phyloP scores from a whole-genome alignment of 2,113 vertebrate genomes.

The Oceanites oceanicus region DNA sequence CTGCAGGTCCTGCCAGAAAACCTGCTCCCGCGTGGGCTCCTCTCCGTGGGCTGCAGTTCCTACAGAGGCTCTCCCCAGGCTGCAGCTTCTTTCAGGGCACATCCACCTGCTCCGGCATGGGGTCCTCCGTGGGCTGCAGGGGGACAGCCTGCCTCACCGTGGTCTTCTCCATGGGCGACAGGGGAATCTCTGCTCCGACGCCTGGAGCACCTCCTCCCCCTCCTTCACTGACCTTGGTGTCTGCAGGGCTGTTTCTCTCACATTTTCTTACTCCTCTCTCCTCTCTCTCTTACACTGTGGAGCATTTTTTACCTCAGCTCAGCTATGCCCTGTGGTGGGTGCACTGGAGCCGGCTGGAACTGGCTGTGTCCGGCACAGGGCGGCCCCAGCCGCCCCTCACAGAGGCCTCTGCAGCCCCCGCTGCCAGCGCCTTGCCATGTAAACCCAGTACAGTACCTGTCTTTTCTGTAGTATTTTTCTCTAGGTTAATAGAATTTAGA shows the following conservation, averaged over 20 bases:
- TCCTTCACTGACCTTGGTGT: background rate
- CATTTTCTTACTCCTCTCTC: background rate
- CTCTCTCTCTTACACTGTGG: background rate
- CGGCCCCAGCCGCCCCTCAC: background rate
- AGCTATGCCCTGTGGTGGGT: rapidly evolving
- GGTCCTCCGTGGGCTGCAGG: background rate
- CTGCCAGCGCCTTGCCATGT: rapidly evolving
- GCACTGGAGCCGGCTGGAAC: background rate
- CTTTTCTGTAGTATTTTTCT: background rate
- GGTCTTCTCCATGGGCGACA: rapidly evolving
- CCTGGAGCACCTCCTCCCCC: background rate
- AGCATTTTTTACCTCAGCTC: background rate
- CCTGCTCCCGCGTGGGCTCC: background rate
- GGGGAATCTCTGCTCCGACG: rapidly evolving
- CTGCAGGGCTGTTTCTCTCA: background rate
- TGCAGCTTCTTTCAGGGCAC: background rate
- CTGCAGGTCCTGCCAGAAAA: background rate
- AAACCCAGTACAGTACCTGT: background rate
- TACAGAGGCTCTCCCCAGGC: background rate
- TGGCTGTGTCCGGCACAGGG: no score
- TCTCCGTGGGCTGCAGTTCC: background rate
- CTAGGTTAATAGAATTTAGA: background rate
- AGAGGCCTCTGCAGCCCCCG: no score
- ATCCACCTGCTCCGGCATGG: rapidly evolving
- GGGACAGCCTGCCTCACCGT: background rate